These are phyloP conservation scores for Rhamnusium bicolor DNA, from an alignment of 2,888 invertebrate genomes.

Conservation along the genomic window DNA sequence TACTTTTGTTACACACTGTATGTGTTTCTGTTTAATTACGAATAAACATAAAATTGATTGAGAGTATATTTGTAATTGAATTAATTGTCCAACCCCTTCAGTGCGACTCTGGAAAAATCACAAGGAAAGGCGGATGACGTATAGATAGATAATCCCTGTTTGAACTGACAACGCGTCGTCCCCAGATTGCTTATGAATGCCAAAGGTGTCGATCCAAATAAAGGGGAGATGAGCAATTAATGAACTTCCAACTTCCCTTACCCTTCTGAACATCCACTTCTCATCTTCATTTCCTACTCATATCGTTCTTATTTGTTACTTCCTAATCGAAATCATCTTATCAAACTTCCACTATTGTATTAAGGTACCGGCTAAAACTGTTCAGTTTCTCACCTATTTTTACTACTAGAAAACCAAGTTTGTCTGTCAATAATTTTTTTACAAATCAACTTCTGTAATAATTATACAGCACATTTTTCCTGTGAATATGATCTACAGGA, in stretches of 20 bases:
- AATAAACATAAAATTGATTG: too few species aligned
- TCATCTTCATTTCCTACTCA: slow-evolving; percentile 36
- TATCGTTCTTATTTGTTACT: slow-evolving; percentile 45
- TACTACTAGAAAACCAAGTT: too few species aligned
- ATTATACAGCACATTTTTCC: too few species aligned
- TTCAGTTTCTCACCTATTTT: not conserved
- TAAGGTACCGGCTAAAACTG: not conserved
- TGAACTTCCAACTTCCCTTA: slow-evolving; percentile 62
- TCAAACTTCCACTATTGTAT: not conserved
- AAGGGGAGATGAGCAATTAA: slow-evolving; percentile 70
- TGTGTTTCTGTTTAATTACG: too few species aligned
- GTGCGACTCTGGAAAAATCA: slow-evolving; percentile 43
- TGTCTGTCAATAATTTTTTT: too few species aligned
- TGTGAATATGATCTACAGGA: too few species aligned
- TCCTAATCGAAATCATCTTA: slow-evolving; percentile 39
- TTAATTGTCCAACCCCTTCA: slow-evolving; percentile 2
- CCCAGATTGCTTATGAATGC: slow-evolving; percentile 70
- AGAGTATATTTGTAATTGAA: not conserved
- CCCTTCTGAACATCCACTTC: slow-evolving; percentile 47
- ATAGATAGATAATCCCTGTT: slow-evolving; percentile 64
- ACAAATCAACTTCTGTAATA: too few species aligned
- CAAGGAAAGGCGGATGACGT: slow-evolving; percentile 39
- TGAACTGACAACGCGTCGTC: slow-evolving; percentile 67
- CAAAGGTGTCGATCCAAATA: slow-evolving; percentile 69
- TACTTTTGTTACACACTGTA: too few species aligned